phyloP scores from a whole-genome alignment of 2,113 vertebrate species.

The Hypomesus transpacificus region DNA sequence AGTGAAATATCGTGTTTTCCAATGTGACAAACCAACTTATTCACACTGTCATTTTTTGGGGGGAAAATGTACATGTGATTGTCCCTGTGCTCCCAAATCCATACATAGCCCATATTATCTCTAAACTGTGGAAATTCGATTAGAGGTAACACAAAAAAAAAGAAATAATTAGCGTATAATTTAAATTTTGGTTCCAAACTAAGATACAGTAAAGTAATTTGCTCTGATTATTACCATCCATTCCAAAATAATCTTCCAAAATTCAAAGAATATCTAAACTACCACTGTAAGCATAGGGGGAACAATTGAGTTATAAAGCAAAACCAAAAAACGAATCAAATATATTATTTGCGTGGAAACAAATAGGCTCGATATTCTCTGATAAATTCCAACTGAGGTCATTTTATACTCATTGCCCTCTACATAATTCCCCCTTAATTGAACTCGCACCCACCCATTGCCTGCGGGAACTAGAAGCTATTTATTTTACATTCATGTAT shows the following conservation, averaged over 20 bases:
- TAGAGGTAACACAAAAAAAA: conserved; percentile 34
- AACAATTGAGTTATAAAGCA: conserved; percentile 47
- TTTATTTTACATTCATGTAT: conserved; percentile 51
- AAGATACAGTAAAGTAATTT: not conserved
- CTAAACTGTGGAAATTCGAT: conserved; percentile 69
- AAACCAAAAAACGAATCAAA: conserved; percentile 38
- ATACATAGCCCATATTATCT: conserved; percentile 34
- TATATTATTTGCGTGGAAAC: conserved; percentile 21
- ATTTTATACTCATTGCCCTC: conserved; percentile 49
- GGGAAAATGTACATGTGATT: conserved; percentile 58
- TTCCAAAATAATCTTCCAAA: no score
- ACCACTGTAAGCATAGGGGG: conserved; percentile 12
- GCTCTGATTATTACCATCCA: no score
- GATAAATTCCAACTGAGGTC: conserved; percentile 63
- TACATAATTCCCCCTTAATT: conserved; percentile 68
- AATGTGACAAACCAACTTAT: conserved; percentile 62
- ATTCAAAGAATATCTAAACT: no score
- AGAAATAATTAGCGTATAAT: not conserved
- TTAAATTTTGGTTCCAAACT: not conserved
- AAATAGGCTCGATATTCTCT: conserved; percentile 42
- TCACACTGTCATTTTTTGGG: conserved; percentile 49
- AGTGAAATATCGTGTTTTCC: conserved; percentile 67
- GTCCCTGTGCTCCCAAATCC: conserved; percentile 58
- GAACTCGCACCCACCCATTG: conserved; percentile 54
- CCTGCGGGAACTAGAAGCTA: conserved; percentile 52